Base-by-base conservation (phyloP, 2,888 invertebrate species). In the Ornithoptera alexandrae region DNA sequence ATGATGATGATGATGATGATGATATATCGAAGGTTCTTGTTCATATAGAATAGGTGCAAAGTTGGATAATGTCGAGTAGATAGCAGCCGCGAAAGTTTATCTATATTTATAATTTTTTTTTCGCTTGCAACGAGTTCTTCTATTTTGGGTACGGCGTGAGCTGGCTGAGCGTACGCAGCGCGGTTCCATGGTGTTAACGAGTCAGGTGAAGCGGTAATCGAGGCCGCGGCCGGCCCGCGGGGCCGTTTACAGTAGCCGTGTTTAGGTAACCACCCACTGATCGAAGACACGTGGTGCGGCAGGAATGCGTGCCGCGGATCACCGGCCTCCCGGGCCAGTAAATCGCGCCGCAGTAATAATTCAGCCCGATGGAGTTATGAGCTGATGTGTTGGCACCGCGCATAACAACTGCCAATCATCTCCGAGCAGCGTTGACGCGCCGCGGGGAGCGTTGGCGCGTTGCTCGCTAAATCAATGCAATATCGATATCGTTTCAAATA, bases 371-470 rank as follows among this genome's bases (percentile, higher is more conserved):
- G 39, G 65, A 67, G 59, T 65, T 70, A 70, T 61, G 70, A 66
- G 68, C 65, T 62, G 65, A 67, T 63, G 63, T 65, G 69, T 73
- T 72, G 74, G 73, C 73, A 74, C 62, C 66, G 71, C 73, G 72
- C 75, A 76, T 76, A 78, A 79, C 78, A 77, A 78, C 78, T 75
- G 77, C 75, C 79, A 77, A 77, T 79, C 78, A 75, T 69, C 66
- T 60, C 70, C 69, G 68, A 67, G 59, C 53, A 63, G n/a, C 53
- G 64, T 56, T 39, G 60, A 61, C 68, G 39, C 53, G 60, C 53
- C 68, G 39, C 42, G 57, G 18, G 46, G n/a, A 59, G n/a, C n/a
- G 53, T 18, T 53, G 18, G n/a, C 17, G 17, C 15, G 5, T 17
- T 6, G 17, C 46, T 22, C 22, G 46, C 50, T 10, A 20, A 24